Percentiles rank a stretch among this genome's conserved stretches.
Conservation (phyloP, 2,797 vertebrate species). For the Artibeus jamaicensis region DNA sequence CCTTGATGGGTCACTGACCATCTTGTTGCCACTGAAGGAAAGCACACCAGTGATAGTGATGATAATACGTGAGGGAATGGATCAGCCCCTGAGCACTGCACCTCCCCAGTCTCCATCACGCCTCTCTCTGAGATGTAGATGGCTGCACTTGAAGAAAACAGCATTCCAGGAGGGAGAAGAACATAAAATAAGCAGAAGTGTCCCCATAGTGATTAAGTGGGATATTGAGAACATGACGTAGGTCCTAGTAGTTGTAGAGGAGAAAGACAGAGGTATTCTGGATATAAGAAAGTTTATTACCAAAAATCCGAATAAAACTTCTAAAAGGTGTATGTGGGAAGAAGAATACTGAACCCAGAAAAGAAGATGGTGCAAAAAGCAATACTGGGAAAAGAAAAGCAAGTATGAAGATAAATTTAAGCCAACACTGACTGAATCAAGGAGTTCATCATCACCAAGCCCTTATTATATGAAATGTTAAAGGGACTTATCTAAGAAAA, state of each 20-base stretch:
- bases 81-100: neutral
- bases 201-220: neutral
- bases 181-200: neutral
- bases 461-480: too few relatives aligned
- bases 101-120: neutral
- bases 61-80: fast-evolving
- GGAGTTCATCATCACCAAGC: too few relatives aligned
- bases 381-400: neutral
- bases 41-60: neutral
- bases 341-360: neutral
- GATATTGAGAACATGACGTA: neutral
- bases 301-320: neutral
- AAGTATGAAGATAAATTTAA: neutral
- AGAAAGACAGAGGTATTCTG: neutral
- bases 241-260: neutral
- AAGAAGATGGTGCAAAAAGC: neutral
- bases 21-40: neutral
- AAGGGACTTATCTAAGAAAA: too few relatives aligned
- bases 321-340: neutral
- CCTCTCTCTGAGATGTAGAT: neutral
- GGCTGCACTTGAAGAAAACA: neutral
- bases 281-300: neutral
- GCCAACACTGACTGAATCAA: neutral
- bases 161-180: neutral
- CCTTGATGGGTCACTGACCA: neutral